Base-by-base conservation (phyloP, 2,113 vertebrate genomes). In the Neodontobutis hainanensis region DNA sequence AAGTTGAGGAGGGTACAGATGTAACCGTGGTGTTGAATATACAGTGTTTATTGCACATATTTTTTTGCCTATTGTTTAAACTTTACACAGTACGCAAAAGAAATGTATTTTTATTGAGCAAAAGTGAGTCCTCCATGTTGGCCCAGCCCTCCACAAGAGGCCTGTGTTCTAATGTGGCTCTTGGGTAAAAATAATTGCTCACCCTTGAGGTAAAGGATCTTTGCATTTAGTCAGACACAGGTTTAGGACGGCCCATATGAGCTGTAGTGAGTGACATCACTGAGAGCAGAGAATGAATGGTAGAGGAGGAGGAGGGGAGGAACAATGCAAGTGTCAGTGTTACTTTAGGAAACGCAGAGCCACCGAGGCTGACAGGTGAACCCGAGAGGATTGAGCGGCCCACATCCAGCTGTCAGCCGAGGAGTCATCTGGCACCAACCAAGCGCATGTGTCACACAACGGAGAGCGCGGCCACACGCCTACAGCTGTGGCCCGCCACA, bases 321-420 rank as follows among this genome's bases (percentile, higher is more conserved):
- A 83, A 87, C 67, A 50, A 67, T 77, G 78, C 82, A 82, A 61
- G 85, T 92, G 90, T 90, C 90, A 90, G 74, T 38, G 45, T 84
- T 75, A 84, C 77, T 93, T 91, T 91, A 80, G 81, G 80, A 76
- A 52, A 77, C 51, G 49, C 70, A 78, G 71, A 82, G 86, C 89
- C 89, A 92, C 85, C 10, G 40, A 57, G 85, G 76, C 78, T 93
- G 93, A 94, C 92, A 93, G 92, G 86, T 90, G 87, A 87, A 84
- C 90, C 86, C 89, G 53, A 65, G 90, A 91, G 92, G 86, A 91
- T 91, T 88, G 89, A 90, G 84, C 86, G 68, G 88, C 83, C 79
- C 80, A 78, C 81, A 90, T 91, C 86, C 84, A 90, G 87, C 88
- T 91, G 89, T 91, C 92, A 90, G 75, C 12, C 12, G 64, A 81